Conservation (phyloP, 2,797 vertebrate species). For the Amblyraja radiata region DNA sequence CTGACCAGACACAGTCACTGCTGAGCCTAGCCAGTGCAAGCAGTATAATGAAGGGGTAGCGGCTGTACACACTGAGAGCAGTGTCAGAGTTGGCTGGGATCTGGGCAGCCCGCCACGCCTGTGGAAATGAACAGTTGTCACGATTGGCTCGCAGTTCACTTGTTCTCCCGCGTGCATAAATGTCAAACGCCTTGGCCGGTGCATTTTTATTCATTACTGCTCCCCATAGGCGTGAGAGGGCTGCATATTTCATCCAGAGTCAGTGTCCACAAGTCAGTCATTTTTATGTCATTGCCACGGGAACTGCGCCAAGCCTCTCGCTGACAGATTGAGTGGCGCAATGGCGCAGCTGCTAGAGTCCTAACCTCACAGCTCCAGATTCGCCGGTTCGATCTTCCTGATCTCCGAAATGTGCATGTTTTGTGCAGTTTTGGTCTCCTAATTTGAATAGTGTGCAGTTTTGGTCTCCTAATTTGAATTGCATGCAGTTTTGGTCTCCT, state of each 20-base stretch:
- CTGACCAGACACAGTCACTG: background rate
- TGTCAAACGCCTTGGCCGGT: background rate
- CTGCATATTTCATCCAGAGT: slow-evolving; percentile 2
- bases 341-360: too few species aligned
- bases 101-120: background rate
- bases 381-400: too few species aligned
- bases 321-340: too few species aligned
- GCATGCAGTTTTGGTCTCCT: too few species aligned
- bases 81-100: background rate
- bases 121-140: background rate
- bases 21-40: background rate
- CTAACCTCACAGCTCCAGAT: too few species aligned
- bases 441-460: too few species aligned
- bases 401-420: too few species aligned
- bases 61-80: slow-evolving; percentile 10
- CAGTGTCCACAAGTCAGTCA: background rate
- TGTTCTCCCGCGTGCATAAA: background rate
- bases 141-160: slow-evolving; percentile 17
- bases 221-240: background rate
- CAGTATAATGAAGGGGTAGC: background rate
- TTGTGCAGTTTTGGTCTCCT: too few species aligned
- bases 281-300: background rate
- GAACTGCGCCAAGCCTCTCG: background rate
- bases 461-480: too few species aligned
- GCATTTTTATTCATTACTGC: slow-evolving; percentile 18